Base-by-base conservation (phyloP, 1,140 invertebrate genomes). In the Portunus trituberculatus region DNA sequence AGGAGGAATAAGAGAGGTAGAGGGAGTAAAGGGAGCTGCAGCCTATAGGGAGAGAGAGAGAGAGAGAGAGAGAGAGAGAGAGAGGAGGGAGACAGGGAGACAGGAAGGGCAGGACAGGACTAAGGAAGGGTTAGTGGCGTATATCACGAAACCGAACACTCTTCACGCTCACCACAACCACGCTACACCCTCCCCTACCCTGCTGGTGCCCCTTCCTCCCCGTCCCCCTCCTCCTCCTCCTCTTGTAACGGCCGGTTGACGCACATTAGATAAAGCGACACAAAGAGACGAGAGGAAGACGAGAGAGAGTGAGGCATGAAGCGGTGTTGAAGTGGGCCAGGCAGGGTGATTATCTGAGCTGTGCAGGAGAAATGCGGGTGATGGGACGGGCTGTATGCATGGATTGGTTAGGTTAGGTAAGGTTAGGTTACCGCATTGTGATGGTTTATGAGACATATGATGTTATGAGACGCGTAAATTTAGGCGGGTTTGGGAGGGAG, bases 261-360 rank as follows among this genome's bases (percentile, higher is more conserved):
- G 67, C 67, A 76, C 67, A 76, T 76, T 76, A 76, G 67, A 76
- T 76, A 76, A 76, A 76, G 67, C 67, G 67, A 76, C 67, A 76
- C 67, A 76, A n/a, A n/a, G 67, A n/a, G 67, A 76, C 67, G 67
- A 76, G n/a, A 76, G 67, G 8, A 7, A 25, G 67, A n/a, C 20
- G 67, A 59, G 67, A 76, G 20, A 76, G 67, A n/a, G 67, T 20
- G 67, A 76, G 20, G 6, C 12, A n/a, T 7, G 67, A 76, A 76
- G 6, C 6, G n/a, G 4, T 20, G 67, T 76, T 76, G 67, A 76
- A 76, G 67, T 76, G 67, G 67, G 67, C 67, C 67, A 76, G 20
- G 20, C 67, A 76, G 20, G 67, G 6, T 76, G 67, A 76, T 76
- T 76, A 76, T 76, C 20, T n/a, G 4, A 25, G 12, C 67, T 25